These are phyloP conservation scores for Tetranychus cinnabarinus DNA, from an alignment of 1,140 invertebrate genomes.

Conservation along the genomic window DNA sequence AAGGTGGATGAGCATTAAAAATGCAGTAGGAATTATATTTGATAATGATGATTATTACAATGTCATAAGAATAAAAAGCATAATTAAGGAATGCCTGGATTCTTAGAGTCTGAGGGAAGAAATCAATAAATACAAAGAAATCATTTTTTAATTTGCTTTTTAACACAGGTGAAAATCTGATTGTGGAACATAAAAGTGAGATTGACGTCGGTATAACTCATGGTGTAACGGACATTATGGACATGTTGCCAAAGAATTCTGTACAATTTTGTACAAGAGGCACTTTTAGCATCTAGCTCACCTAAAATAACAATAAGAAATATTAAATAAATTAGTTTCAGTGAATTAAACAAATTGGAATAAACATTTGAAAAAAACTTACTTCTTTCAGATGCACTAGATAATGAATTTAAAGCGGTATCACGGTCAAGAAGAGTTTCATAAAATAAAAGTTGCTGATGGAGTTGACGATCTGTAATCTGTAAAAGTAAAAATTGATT, in stretches of 20 bases:
- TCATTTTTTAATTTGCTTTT: not conserved
- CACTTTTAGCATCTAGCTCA: not conserved
- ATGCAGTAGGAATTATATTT: too few relatives aligned
- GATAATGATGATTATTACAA: too few relatives aligned
- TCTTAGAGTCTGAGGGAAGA: too few relatives aligned
- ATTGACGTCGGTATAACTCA: not conserved
- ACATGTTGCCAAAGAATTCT: not conserved
- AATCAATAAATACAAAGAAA: not conserved
- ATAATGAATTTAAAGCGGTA: not conserved
- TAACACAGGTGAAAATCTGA: not conserved
- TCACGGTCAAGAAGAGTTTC: not conserved
- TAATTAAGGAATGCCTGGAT: too few relatives aligned
- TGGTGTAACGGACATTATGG: not conserved
- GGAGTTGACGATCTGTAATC: not conserved
- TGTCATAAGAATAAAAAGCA: too few relatives aligned
- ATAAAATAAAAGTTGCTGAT: not conserved
- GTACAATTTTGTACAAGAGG: not conserved
- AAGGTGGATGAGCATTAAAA: too few relatives aligned
- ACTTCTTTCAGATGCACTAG: not conserved
- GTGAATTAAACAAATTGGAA: too few relatives aligned
- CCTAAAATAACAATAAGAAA: not conserved
- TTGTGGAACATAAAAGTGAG: not conserved
- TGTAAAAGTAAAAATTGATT: not conserved
- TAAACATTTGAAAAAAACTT: not conserved
- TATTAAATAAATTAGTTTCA: too few relatives aligned